These are phyloP conservation scores for Brachyptera putata DNA, from an alignment of 2,888 invertebrate species.

Conservation along the genomic window DNA sequence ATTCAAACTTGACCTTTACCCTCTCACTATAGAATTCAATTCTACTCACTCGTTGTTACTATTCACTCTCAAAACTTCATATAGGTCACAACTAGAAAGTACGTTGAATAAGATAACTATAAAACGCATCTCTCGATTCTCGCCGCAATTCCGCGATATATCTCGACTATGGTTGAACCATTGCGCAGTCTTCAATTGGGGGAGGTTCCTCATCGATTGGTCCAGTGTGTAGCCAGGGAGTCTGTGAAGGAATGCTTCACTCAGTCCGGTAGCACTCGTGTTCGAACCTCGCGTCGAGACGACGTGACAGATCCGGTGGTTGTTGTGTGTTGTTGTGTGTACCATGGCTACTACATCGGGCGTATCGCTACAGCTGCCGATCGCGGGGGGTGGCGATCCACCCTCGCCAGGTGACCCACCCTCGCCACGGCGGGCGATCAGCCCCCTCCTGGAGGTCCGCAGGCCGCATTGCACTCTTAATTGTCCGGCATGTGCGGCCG, in stretches of 20 bases:
- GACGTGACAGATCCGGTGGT: no score
- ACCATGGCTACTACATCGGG: slow-evolving; percentile 27
- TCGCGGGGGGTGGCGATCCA: background rate
- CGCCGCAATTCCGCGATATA: background rate
- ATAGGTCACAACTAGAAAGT: background rate
- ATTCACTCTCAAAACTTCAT: no score
- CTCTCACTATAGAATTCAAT: no score
- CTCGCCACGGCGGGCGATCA: slow-evolving; percentile 55
- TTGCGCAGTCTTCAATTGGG: slow-evolving; percentile 9
- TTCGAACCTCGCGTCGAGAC: slow-evolving; percentile 9
- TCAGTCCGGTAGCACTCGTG: slow-evolving; percentile 17
- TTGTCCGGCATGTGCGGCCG: slow-evolving; percentile 65
- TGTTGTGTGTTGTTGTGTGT: slow-evolving; percentile 31
- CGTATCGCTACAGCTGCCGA: slow-evolving; percentile 18
- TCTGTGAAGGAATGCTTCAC: slow-evolving; percentile 1
- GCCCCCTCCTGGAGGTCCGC: slow-evolving; percentile 64
- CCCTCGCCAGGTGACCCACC: slow-evolving; percentile 19
- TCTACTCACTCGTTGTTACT: no score
- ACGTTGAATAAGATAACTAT: no score
- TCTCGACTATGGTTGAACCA: background rate
- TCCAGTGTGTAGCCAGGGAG: background rate
- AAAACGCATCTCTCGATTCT: no score
- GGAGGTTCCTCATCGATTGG: slow-evolving; percentile 5
- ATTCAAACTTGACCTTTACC: no score
- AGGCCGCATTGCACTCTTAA: slow-evolving; percentile 69